phyloP scores from a whole-genome alignment of 2,797 vertebrate species.

The Crypturellus tataupa region DNA sequence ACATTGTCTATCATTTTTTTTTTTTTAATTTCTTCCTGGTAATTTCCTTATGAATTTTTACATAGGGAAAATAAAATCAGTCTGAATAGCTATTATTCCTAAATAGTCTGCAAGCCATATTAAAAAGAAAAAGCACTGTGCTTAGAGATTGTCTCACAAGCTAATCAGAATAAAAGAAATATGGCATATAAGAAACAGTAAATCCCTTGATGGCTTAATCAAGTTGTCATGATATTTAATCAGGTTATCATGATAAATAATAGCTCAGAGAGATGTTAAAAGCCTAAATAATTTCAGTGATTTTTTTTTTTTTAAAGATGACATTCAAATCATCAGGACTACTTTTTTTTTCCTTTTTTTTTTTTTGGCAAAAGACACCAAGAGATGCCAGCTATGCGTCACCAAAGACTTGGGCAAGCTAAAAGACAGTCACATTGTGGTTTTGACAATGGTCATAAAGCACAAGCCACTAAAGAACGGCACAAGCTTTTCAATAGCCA shows the following conservation, averaged over 20 bases:
- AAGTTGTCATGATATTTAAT: slow-evolving; percentile 47
- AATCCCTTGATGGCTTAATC: slow-evolving; percentile 67
- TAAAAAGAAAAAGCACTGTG: not conserved
- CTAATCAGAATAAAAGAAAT: slow-evolving; percentile 68
- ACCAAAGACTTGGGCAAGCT: not conserved
- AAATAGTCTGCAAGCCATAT: slow-evolving; percentile 37
- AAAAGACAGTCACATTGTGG: not conserved
- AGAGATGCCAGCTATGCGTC: not conserved
- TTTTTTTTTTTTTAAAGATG: slow-evolving; percentile 32
- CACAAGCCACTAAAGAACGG: not conserved
- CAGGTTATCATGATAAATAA: slow-evolving; percentile 42
- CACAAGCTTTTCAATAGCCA: not conserved
- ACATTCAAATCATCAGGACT: not conserved
- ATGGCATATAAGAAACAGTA: slow-evolving; percentile 32
- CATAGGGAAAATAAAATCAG: not conserved
- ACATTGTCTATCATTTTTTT: not conserved
- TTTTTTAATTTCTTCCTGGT: slow-evolving; percentile 36
- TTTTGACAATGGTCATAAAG: slow-evolving; percentile 36
- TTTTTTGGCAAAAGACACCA: not conserved
- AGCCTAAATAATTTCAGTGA: not conserved
- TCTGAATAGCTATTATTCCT: not conserved
- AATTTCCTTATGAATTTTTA: slow-evolving; percentile 52
- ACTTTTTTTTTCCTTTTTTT: not conserved
- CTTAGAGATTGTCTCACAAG: slow-evolving; percentile 29
- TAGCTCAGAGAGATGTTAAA: not conserved